Evolutionary conservation across 2,113 vertebrate species (phyloP).

Genomic region (Grallaria varia): DNA sequence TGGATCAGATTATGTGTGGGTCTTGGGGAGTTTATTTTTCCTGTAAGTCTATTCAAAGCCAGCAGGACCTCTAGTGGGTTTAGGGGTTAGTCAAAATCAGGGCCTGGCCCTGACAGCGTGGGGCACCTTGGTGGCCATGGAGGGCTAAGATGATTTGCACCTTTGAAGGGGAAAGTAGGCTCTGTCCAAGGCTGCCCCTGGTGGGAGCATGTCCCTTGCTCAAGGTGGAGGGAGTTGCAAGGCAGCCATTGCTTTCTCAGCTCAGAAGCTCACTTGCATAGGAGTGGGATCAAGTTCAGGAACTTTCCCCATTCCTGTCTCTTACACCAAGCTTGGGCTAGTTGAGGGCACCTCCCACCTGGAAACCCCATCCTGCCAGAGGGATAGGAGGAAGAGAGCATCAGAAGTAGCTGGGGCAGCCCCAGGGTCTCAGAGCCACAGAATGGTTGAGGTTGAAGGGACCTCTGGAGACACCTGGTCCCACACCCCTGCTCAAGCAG

Average conservation of each 20-base stretch:
- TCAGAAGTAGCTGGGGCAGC: neutral
- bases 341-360: neutral
- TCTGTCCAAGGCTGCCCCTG: neutral
- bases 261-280: neutral
- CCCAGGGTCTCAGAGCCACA: neutral
- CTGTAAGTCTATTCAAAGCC: neutral
- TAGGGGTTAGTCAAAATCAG: neutral
- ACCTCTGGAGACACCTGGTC: neutral
- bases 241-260: fast-evolving
- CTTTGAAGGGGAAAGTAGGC: neutral
- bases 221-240: neutral
- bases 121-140: fast-evolving
- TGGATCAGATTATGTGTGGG: neutral
- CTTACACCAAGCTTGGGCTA: neutral
- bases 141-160: neutral
- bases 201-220: neutral
- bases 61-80: neutral
- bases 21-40: neutral
- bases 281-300: neutral
- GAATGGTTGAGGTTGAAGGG: neutral
- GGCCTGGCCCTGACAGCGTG: fast-evolving
- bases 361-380: neutral
- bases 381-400: neutral
- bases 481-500: neutral
- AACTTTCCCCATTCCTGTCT: neutral